These are phyloP conservation scores for Sialis fuliginosa DNA, from an alignment of 2,888 invertebrate genomes.

Conservation along the genomic window DNA sequence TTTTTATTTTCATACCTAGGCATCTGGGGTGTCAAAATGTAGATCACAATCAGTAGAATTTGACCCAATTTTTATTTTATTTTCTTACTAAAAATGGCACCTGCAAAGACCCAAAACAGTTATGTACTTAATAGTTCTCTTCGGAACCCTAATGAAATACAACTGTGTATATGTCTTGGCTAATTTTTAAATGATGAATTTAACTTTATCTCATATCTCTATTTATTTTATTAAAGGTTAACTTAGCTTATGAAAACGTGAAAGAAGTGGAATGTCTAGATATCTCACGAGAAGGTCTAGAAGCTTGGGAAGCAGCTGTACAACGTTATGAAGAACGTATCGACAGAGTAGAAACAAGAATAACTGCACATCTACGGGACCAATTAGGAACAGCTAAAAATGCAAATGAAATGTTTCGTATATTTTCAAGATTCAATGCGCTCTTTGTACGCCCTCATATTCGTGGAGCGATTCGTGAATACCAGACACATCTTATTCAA, in stretches of 20 bases:
- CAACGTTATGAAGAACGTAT: slow-evolving; percentile 95
- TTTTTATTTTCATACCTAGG: no score
- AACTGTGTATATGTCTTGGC: no score
- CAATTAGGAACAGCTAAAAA: slow-evolving; percentile 97
- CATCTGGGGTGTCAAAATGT: no score
- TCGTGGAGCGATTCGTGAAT: slow-evolving; percentile 95
- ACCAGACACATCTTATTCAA: slow-evolving; percentile 97
- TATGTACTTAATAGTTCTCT: no score
- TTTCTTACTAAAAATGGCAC: no score
- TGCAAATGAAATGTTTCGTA: slow-evolving; percentile 99
- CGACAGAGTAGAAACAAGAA: slow-evolving; percentile 93
- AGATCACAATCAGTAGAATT: no score
- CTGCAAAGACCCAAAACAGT: no score
- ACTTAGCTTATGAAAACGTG: slow-evolving; percentile 93
- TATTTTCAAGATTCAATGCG: slow-evolving; percentile 96
- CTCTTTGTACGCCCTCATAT: slow-evolving; percentile 97
- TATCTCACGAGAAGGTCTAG: slow-evolving; percentile 89
- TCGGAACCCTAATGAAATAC: no score
- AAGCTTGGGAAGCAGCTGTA: slow-evolving; percentile 96
- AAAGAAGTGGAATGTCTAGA: slow-evolving; percentile 98
- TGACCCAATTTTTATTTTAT: no score
- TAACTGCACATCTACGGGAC: slow-evolving; percentile 92
- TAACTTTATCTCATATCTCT: background rate
- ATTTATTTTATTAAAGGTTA: slow-evolving; percentile 33
- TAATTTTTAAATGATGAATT: no score